Conservation (phyloP, 1,140 invertebrate species). For the Drosophila ercepeae region DNA sequence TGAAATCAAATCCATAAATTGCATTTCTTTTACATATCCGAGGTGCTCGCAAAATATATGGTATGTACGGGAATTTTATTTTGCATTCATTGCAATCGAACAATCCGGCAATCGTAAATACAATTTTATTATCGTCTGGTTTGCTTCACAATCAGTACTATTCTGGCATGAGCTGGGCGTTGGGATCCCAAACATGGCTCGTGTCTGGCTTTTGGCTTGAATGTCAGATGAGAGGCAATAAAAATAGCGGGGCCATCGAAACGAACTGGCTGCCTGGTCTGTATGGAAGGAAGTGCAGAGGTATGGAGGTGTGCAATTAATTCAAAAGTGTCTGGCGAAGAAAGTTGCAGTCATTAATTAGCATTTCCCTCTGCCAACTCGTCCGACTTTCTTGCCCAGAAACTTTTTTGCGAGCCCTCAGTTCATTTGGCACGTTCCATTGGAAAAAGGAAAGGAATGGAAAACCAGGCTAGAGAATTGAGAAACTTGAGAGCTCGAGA, state of each 20-base stretch:
- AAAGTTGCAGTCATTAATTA: conserved; percentile 76
- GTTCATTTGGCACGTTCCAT: conserved; percentile 71
- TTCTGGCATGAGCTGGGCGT: conserved; percentile 41
- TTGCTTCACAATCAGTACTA: conserved; percentile 48
- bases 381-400: conserved; percentile 1
- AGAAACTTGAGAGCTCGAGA: not conserved
- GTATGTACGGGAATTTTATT: conserved; percentile 15
- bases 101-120: conserved; percentile 56
- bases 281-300: not conserved
- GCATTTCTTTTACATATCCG: conserved; percentile 31
- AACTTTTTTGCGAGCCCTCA: conserved; percentile 28
- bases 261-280: conserved; percentile 23
- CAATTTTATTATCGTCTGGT: conserved; percentile 57
- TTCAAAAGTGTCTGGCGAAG: conserved; percentile 64
- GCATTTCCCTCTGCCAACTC: conserved; percentile 42
- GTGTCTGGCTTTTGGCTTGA: conserved; percentile 34
- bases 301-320: conserved; percentile 63
- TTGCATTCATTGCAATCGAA: conserved; percentile 55
- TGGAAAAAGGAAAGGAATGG: conserved; percentile 22
- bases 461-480: conserved; percentile 1
- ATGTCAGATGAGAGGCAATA: conserved; percentile 25
- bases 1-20: conserved; percentile 74
- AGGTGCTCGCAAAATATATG: not conserved
- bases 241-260: conserved; percentile 43
- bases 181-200: conserved; percentile 61